Percentiles rank a stretch among this genome's conserved stretches.
phyloP scores from a whole-genome alignment of 1,140 invertebrate genomes.

The Drosophila kohkoa region DNA sequence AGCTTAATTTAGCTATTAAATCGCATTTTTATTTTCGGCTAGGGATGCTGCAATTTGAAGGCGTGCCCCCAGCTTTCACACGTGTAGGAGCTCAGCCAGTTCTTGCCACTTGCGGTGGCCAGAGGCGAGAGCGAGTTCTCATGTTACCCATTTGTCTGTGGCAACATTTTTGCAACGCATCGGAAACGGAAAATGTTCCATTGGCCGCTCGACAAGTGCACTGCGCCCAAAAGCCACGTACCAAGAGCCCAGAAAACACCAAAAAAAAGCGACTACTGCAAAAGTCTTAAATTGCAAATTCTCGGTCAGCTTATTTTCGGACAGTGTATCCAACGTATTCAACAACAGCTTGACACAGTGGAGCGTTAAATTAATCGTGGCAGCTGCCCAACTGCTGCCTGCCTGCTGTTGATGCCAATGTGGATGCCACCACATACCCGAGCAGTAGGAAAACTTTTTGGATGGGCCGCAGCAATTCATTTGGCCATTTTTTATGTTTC shows the following conservation, averaged over 20 bases:
- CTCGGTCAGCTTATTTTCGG: conserved; percentile 21
- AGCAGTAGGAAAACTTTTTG: neutral
- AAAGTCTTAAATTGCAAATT: conserved; percentile 34
- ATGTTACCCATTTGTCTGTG: conserved; percentile 23
- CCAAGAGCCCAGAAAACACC: neutral
- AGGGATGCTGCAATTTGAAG: conserved; percentile 18
- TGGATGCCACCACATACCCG: neutral
- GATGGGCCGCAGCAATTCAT: conserved; percentile 21
- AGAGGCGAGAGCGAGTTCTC: neutral
- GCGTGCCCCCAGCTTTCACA: conserved; percentile 18
- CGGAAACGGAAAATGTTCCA: conserved; percentile 74
- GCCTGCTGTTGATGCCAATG: neutral
- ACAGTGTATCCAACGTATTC: conserved; percentile 40
- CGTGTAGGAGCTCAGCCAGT: conserved; percentile 34
- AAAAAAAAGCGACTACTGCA: conserved; percentile 26
- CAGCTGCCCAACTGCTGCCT: conserved; percentile 34
- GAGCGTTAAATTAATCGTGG: conserved; percentile 81
- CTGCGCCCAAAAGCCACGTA: conserved; percentile 29
- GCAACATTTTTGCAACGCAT: conserved; percentile 62
- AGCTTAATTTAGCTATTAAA: conserved; percentile 79
- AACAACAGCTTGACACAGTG: conserved; percentile 72
- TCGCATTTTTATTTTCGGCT: conserved; percentile 63
- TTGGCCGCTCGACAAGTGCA: conserved; percentile 56
- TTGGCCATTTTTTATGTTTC: conserved; percentile 46
- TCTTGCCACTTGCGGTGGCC: conserved; percentile 42